A percentile compares a stretch with the other conserved stretches of the same genome.
Conservation (phyloP, 2,113 vertebrate species). For the Ciconia maguari region DNA sequence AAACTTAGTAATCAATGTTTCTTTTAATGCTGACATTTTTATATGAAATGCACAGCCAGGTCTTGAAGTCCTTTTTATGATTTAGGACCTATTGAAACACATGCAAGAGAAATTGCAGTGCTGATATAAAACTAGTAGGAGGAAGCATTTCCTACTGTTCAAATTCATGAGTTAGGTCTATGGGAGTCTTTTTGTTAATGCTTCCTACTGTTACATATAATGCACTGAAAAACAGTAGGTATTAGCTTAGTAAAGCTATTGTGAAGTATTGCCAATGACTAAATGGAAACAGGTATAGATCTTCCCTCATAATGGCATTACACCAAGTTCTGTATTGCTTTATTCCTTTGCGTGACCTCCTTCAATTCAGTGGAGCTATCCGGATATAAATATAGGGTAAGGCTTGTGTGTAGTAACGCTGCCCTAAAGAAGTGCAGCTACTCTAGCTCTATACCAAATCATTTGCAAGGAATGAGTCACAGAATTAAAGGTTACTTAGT, state of each 20-base stretch:
- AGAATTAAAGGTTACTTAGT: not conserved
- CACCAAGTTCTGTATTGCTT: not conserved
- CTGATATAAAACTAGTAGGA: slow-evolving; percentile 32
- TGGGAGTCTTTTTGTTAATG: slow-evolving; percentile 29
- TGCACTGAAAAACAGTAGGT: not conserved
- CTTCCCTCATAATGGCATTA: slow-evolving; percentile 1
- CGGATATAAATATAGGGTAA: not conserved
- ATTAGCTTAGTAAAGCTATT: slow-evolving; percentile 31
- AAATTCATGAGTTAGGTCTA: slow-evolving; percentile 25
- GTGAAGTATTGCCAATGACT: slow-evolving; percentile 21
- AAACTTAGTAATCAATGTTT: not conserved
- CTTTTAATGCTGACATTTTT: slow-evolving; percentile 4
- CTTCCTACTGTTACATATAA: slow-evolving; percentile 27
- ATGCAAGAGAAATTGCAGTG: not conserved
- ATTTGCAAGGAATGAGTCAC: not conserved
- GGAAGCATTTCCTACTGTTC: slow-evolving; percentile 25
- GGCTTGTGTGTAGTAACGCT: not conserved
- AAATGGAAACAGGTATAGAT: slow-evolving; percentile 36
- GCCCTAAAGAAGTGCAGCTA: not conserved
- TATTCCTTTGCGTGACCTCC: not conserved
- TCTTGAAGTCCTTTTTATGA: slow-evolving; percentile 3
- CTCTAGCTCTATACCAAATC: not conserved
- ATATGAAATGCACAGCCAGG: not conserved
- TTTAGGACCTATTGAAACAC: slow-evolving; percentile 22
- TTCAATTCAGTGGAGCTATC: not conserved